Evolutionary conservation across 2,888 invertebrate genomes (phyloP).

Genomic region (Hirtodrosophila cameraria): DNA sequence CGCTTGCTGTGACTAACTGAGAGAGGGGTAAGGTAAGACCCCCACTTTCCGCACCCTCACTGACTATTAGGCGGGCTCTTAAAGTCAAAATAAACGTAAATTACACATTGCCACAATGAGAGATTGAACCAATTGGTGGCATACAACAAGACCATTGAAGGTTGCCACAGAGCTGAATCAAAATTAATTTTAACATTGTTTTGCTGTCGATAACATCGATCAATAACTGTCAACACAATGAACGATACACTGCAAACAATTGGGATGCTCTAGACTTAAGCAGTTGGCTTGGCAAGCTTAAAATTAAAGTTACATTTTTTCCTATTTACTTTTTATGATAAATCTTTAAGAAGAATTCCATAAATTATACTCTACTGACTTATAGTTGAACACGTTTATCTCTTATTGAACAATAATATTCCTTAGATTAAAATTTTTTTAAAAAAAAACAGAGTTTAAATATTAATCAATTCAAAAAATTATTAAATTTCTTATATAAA

Average conservation of each 20-base stretch:
- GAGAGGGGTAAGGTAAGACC: neutral
- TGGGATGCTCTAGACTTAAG: too few species aligned
- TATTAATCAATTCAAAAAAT: too few species aligned
- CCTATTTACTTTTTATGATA: too few species aligned
- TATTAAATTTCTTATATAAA: too few species aligned
- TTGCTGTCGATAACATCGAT: slow-evolving; percentile 68
- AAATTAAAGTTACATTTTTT: too few species aligned
- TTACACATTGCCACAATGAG: slow-evolving; percentile 37
- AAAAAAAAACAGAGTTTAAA: too few species aligned
- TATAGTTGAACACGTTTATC: too few species aligned
- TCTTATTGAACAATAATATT: too few species aligned
- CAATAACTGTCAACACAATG: slow-evolving; percentile 76
- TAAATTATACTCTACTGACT: too few species aligned
- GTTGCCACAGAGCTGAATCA: slow-evolving; percentile 35
- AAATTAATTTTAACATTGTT: slow-evolving; percentile 75
- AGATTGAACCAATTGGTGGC: slow-evolving; percentile 54
- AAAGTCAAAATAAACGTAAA: slow-evolving; percentile 66
- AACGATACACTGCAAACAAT: neutral
- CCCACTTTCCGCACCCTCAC: slow-evolving; percentile 9
- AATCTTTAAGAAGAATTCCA: too few species aligned
- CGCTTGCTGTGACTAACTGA: slow-evolving; percentile 43
- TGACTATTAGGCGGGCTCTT: slow-evolving; percentile 48
- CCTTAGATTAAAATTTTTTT: too few species aligned
- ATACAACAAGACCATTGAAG: slow-evolving; percentile 41
- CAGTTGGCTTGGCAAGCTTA: neutral